Evolutionary conservation across 2,888 invertebrate species (phyloP).

Genomic region (Drosophila prolongata): DNA sequence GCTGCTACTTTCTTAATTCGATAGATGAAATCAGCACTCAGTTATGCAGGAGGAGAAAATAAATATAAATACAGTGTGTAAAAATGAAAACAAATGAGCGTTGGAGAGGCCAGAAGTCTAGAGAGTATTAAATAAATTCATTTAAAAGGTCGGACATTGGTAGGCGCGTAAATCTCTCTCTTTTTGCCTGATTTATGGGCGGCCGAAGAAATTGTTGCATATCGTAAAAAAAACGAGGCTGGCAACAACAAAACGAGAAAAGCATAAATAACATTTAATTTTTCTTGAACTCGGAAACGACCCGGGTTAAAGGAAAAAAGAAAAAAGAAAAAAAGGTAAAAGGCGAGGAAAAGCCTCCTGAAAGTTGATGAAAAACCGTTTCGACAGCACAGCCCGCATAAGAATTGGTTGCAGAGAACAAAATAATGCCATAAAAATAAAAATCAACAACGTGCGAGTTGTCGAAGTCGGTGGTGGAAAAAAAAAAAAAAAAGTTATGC

Average conservation of each 20-base stretch:
- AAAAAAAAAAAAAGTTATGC: conserved; percentile 54
- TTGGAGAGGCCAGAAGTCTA: conserved; percentile 13
- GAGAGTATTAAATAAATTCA: conserved; percentile 54
- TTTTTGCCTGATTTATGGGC: conserved; percentile 59
- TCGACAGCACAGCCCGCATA: conserved; percentile 36
- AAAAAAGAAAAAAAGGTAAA: neutral
- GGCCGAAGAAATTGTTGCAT: conserved; percentile 58
- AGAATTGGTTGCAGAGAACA: conserved; percentile 26
- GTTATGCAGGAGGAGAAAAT: conserved; percentile 52
- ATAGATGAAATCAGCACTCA: conserved; percentile 75
- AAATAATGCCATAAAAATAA: conserved; percentile 64
- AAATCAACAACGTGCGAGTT: conserved; percentile 49
- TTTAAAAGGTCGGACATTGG: conserved; percentile 50
- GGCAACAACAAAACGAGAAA: conserved; percentile 19
- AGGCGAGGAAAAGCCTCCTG: neutral
- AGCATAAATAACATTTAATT: conserved; percentile 78
- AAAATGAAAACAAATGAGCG: conserved; percentile 43
- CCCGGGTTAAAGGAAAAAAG: neutral
- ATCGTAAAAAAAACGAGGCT: conserved; percentile 57
- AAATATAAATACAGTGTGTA: conserved; percentile 18
- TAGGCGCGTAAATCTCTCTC: conserved; percentile 61
- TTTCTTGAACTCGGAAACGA: conserved; percentile 42
- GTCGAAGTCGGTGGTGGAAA: conserved; percentile 13
- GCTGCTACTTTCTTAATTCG: conserved; percentile 76
- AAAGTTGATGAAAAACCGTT: conserved; percentile 71